These are phyloP conservation scores for Poecilia gillii DNA, from an alignment of 2,797 vertebrate species.

Conservation along the genomic window DNA sequence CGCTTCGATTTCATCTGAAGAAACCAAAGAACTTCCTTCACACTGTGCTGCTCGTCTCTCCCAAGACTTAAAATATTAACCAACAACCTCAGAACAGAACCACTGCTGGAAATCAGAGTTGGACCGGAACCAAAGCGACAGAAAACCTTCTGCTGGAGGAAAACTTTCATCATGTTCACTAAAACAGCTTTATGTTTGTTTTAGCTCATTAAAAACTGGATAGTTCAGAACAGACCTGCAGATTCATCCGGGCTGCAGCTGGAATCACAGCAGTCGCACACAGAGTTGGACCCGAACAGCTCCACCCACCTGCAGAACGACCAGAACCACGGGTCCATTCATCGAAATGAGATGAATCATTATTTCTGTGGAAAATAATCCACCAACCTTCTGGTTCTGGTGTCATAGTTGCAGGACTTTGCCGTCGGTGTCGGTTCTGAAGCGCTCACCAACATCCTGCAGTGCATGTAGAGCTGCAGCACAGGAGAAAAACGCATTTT, in stretches of 20 bases:
- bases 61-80: too few relatives aligned
- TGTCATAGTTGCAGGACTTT: constrained; percentile 79
- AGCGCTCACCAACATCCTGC: constrained; percentile 64
- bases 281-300: constrained; percentile 54
- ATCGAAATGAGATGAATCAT: too few relatives aligned
- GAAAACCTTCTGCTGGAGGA: too few relatives aligned
- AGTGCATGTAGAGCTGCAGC: constrained; percentile 80
- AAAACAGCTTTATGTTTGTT: not conserved
- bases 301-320: constrained; percentile 76
- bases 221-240: constrained; percentile 43
- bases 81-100: not conserved
- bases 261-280: constrained; percentile 77
- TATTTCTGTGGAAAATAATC: too few relatives aligned
- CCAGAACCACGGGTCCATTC: not conserved
- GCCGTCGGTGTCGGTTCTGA: constrained; percentile 53
- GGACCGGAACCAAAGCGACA: not conserved
- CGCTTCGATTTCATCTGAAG: not conserved
- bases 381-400: constrained; percentile 48
- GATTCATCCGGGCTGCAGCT: constrained; percentile 57
- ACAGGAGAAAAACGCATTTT: not conserved
- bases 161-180: not conserved
- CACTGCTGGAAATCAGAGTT: not conserved
- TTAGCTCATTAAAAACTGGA: not conserved
- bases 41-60: not conserved
- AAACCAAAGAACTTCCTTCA: not conserved